Evolutionary conservation across 2,888 invertebrate genomes (phyloP), one percentile per base, ranked within the genome.

Genomic region (Tricholauxania praeusta): DNA sequence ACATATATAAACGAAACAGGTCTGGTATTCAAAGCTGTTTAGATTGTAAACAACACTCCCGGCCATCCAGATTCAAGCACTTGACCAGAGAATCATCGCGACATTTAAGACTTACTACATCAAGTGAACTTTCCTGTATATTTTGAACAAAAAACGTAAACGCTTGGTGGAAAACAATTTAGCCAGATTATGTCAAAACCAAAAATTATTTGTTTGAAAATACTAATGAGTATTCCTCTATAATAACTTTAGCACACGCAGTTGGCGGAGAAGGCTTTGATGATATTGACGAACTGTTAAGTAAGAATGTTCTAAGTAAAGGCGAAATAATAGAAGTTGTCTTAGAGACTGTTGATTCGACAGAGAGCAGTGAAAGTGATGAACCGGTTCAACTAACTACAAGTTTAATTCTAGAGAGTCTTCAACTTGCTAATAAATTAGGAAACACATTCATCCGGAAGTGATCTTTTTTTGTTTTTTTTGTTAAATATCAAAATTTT

Each of bases 231-330:
- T 79, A 76, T 76, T 67, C 78, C 57, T 74, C 76, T 63, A 80
- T 80, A 55, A 76, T 77, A 68, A 64, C 73, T 68, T 73, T 78
- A 32, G 80, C 79, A 73, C 80, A 80, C 70, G 19, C 76, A 69
- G 77, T 82, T 75, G 74, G 78, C 55, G 79, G 79, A 71, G 79
- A 81, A 68, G 80, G 78, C 59, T 81, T 82, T 77, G 77, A 81
- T 72, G 81, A 80, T 68, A 75, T 79, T 63, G 78, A 77, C 57
- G 78, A 76, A 73, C 72, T 78, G 68, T 48, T 80, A 65, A 60
- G 76, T 72, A 79, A 82, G 60, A 78, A 78, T 75, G 78, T 75
- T 64, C 71, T 80, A 48, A 76, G n/a, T n/a, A n/a, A n/a, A n/a
- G n/a, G n/a, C n/a, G n/a, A n/a, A n/a, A n/a, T n/a, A n/a, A n/a